phyloP scores from a whole-genome alignment of 1,140 invertebrate species.

The Steinernema feltiae region DNA sequence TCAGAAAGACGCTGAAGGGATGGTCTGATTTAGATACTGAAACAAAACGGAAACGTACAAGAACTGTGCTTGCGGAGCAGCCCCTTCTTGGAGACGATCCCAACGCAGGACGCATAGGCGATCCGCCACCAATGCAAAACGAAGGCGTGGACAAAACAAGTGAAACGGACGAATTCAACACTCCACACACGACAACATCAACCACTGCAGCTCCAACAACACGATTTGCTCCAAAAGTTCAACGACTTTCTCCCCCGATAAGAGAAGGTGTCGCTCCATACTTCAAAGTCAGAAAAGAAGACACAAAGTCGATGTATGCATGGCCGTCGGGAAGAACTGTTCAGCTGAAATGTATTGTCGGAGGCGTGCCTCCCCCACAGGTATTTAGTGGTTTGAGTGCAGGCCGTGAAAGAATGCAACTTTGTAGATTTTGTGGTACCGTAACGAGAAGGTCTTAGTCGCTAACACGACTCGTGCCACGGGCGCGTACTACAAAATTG shows the following conservation, averaged over 20 bases:
- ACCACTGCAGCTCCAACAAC: slow-evolving; percentile 18
- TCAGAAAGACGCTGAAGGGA: slow-evolving; percentile 37
- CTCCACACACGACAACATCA: background rate
- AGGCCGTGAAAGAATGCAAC: background rate
- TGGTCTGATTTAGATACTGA: slow-evolving; percentile 45
- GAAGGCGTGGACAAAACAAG: slow-evolving; percentile 6
- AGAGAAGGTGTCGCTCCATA: slow-evolving; percentile 45
- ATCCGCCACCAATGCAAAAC: slow-evolving; percentile 21
- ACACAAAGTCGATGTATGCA: slow-evolving; percentile 39
- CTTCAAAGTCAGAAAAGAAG: slow-evolving; percentile 38
- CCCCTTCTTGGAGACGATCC: background rate
- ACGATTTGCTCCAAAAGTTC: slow-evolving; percentile 21
- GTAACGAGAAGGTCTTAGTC: slow-evolving; percentile 40
- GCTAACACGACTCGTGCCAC: slow-evolving; percentile 37
- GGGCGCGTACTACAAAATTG: slow-evolving; percentile 44
- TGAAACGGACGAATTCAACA: slow-evolving; percentile 1
- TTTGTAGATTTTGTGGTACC: slow-evolving; percentile 36
- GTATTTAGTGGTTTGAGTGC: slow-evolving; percentile 8
- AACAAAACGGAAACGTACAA: slow-evolving; percentile 39
- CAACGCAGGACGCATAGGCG: slow-evolving; percentile 8
- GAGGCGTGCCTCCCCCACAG: slow-evolving; percentile 49
- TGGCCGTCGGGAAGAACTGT: slow-evolving; percentile 49
- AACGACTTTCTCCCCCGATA: slow-evolving; percentile 10
- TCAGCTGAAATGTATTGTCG: slow-evolving; percentile 45
- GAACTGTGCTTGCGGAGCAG: slow-evolving; percentile 31